Evolutionary conservation across 1,140 invertebrate genomes (phyloP).

Genomic region (Leptestheria dahalacensis): DNA sequence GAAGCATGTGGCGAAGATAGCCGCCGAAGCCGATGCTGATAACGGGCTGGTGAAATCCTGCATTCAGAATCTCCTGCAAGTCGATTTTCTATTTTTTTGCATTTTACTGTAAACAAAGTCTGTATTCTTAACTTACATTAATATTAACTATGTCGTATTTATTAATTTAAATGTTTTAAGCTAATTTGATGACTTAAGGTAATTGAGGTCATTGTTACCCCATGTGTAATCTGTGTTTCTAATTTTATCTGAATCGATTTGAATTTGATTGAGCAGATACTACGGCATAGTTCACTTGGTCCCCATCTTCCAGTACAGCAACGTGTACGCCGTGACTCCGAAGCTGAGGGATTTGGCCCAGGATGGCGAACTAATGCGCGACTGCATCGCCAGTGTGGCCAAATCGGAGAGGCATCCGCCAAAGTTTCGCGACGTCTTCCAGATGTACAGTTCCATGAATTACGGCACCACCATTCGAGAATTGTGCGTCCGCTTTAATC

Average conservation of each 20-base stretch:
- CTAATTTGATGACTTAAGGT: too few relatives aligned
- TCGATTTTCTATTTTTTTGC: too few relatives aligned
- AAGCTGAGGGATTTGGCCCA: slow-evolving; percentile 51
- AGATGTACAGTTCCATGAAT: slow-evolving; percentile 35
- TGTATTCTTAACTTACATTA: too few relatives aligned
- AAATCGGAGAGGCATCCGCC: slow-evolving; percentile 26
- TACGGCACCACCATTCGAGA: slow-evolving; percentile 70
- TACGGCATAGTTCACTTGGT: slow-evolving; percentile 63
- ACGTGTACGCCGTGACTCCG: slow-evolving; percentile 79
- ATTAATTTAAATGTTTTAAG: neutral
- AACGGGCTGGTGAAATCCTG: slow-evolving; percentile 86
- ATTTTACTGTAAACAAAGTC: too few relatives aligned
- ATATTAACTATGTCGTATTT: neutral
- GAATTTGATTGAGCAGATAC: slow-evolving; percentile 33
- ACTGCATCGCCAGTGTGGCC: slow-evolving; percentile 56
- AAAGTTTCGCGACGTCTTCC: slow-evolving; percentile 12
- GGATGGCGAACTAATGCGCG: slow-evolving; percentile 50
- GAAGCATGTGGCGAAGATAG: slow-evolving; percentile 71
- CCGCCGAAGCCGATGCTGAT: slow-evolving; percentile 64
- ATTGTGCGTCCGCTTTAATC: slow-evolving; percentile 63
- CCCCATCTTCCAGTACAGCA: slow-evolving; percentile 84
- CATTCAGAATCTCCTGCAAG: slow-evolving; percentile 75
- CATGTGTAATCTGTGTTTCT: too few relatives aligned
- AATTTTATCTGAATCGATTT: neutral
- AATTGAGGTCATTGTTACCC: too few relatives aligned